A percentile compares a stretch with the other conserved stretches of the same genome.
These are phyloP conservation scores for Hassar affinis DNA, from an alignment of 2,113 vertebrate genomes.

Conservation along the genomic window DNA sequence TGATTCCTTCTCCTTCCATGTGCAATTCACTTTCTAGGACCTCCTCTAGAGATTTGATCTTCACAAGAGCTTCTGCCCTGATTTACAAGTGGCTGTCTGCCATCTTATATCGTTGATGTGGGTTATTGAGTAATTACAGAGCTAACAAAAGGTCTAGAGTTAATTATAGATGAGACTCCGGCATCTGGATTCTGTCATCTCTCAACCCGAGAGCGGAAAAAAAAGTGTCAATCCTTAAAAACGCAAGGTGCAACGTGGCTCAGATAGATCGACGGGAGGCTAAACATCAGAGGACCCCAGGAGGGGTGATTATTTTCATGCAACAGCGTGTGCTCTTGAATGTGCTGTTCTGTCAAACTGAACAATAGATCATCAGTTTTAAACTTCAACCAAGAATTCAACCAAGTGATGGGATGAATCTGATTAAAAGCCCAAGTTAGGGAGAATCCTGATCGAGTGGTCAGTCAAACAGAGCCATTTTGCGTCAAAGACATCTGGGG, in stretches of 20 bases:
- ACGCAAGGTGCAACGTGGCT: not conserved
- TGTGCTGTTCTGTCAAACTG: not conserved
- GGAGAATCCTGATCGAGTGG: not conserved
- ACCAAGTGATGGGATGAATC: not conserved
- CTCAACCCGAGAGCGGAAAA: not conserved
- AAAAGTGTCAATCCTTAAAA: not conserved
- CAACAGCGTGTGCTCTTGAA: no score
- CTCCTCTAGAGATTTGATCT: not conserved
- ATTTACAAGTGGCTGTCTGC: not conserved
- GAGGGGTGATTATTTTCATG: not conserved
- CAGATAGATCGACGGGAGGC: not conserved
- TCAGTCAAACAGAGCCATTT: not conserved
- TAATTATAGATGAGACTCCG: conserved; percentile 1
- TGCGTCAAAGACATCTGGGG: no score
- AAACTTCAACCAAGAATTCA: not conserved
- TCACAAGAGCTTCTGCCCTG: not conserved
- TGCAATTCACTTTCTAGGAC: not conserved
- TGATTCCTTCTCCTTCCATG: not conserved
- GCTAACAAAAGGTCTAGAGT: conserved; percentile 23
- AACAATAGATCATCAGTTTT: not conserved
- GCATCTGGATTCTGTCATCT: conserved; percentile 9
- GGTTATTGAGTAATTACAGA: conserved; percentile 19
- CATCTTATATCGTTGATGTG: not conserved
- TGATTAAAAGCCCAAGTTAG: not conserved
- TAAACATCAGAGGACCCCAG: not conserved